A percentile compares a stretch with the other conserved stretches of the same genome.
Evolutionary conservation across 2,113 vertebrate species (phyloP).

Genomic region (Uria aalge): DNA sequence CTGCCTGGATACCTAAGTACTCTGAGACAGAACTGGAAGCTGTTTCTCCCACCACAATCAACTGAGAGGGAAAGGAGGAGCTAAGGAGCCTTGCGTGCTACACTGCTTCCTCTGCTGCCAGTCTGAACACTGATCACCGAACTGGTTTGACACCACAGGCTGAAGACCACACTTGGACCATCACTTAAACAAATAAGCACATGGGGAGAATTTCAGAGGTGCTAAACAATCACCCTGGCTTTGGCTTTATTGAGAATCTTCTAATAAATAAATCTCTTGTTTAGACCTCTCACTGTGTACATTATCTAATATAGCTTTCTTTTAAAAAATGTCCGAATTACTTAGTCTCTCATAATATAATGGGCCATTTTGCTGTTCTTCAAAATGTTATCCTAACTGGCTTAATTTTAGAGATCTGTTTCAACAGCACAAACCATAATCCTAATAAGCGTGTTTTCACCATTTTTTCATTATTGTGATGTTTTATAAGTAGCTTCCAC

Average conservation of each 20-base stretch:
- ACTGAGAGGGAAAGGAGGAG: background rate
- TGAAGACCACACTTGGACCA: background rate
- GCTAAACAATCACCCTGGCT: background rate
- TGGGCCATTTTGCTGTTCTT: background rate
- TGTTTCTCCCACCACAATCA: background rate
- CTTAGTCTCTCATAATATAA: background rate
- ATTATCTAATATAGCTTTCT: background rate
- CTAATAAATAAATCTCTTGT: background rate
- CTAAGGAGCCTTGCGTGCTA: background rate
- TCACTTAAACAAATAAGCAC: background rate
- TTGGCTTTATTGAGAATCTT: background rate
- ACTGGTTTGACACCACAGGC: background rate
- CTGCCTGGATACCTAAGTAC: background rate
- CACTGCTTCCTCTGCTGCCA: background rate
- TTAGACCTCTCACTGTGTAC: background rate
- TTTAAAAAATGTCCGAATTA: background rate
- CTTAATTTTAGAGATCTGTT: background rate
- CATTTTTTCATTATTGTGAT: background rate
- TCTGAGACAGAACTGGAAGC: background rate
- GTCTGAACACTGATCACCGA: background rate
- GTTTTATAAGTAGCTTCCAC: background rate
- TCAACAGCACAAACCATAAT: background rate
- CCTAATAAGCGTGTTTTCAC: background rate
- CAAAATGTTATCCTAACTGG: background rate
- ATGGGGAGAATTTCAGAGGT: background rate